Evolutionary conservation across 1,140 invertebrate genomes (phyloP), one percentile per base, ranked within the genome.

Genomic region (Ceratina japonica): DNA sequence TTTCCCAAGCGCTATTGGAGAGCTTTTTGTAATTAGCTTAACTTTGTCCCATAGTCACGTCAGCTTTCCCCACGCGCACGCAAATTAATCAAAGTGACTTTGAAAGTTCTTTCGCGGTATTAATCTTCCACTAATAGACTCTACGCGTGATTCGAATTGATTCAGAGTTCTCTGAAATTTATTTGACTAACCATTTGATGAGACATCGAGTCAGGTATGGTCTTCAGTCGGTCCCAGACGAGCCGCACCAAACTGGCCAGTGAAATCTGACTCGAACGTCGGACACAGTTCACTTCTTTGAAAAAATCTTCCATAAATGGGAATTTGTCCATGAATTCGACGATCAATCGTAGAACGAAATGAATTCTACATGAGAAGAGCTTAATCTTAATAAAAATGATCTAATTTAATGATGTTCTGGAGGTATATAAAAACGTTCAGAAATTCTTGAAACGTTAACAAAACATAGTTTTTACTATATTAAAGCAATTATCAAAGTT

Each of bases 261-360:
- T 69, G 74, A 86, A 62, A 75, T 72, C 15, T 79, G 59, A 24
- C 51, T 80, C n/a, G 70, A 51, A 52, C 79, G 80, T 49, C 71
- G 78, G 10, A 71, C 51, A 37, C n/a, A 49, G 4, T 20, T 22
- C 13, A 27, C 59, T 44, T 69, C 72, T 12, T 64, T 64, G 27
- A 65, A 65, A 58, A 68, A 80, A 56, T 87, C 80, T 8, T 80
- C 68, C 24, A 75, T 49, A 7, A 75, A 79, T 1, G 77, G 71
- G 27, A 84, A 82, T 54, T 80, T 80, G 62, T 87, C 79, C 75
- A 87, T 79, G 66, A 87, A 86, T 63, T 83, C 71, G 31, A 79
- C 62, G 27, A 86, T 75, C 59, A 79, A 61, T 7, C 81, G 81
- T 10, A 83, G 64, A 59, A 86, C 52, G n/a, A 85, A 83, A 54